These are phyloP conservation scores for Bombus waltoni DNA, from an alignment of 1,140 invertebrate species.

Conservation along the genomic window DNA sequence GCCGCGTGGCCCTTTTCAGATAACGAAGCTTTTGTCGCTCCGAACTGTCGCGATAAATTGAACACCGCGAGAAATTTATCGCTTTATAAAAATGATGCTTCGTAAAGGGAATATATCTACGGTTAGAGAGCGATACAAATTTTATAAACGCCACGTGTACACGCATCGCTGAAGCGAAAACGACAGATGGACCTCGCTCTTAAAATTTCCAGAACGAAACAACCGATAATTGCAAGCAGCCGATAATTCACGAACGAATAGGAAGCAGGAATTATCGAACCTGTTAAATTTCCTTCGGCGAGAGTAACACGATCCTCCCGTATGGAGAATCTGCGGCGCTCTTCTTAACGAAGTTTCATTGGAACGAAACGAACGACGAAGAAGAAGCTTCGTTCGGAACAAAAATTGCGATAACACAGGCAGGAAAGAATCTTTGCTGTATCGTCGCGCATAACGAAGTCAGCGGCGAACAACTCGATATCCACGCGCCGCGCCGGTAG, in stretches of 20 bases:
- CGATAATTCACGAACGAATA: no score
- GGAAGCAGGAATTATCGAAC: no score
- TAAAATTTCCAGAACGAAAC: background rate
- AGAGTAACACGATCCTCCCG: no score
- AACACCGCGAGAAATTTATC: background rate
- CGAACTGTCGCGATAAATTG: background rate
- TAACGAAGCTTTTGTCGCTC: background rate
- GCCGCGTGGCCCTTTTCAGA: background rate
- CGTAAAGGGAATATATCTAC: background rate
- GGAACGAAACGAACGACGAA: no score
- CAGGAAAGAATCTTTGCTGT: constrained; percentile 22
- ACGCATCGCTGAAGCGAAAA: no score
- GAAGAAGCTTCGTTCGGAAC: background rate
- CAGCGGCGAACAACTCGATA: constrained; percentile 54
- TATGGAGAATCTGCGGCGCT: background rate
- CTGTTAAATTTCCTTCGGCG: no score
- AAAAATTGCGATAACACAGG: constrained; percentile 31
- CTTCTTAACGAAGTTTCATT: constrained; percentile 54
- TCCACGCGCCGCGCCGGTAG: constrained; percentile 7
- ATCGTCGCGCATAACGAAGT: constrained; percentile 59
- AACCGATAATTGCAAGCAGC: no score
- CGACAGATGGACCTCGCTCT: accelerated
- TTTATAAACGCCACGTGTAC: background rate
- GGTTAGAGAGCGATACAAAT: background rate
- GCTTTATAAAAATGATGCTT: background rate